Base-by-base conservation (phyloP, 2,797 vertebrate species). In the Mormyrops attenuatus region DNA sequence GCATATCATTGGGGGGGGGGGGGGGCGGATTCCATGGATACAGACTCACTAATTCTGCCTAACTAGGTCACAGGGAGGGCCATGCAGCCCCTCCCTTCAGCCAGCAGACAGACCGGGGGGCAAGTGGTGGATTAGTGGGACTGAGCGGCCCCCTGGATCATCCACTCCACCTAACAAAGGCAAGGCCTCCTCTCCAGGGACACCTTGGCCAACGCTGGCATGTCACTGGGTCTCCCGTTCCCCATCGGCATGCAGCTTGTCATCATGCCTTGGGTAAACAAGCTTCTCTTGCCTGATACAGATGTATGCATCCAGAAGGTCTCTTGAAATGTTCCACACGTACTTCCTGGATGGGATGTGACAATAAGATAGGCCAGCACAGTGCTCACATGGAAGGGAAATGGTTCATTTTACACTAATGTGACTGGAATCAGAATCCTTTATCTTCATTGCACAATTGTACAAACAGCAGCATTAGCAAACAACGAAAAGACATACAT, bases 41-140 rank as follows among this genome's bases (percentile, higher is more conserved):
- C 44, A 52, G 44, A 22, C 82, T 85, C 82, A 11, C 44, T 85
- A 52, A 85, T 85, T 85, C 44, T 85, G 44, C 49, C 3, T 52
- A 85, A 85, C 82, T 52, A 85, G 82, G 82, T 85, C 82, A 85
- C 47, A 52, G 82, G 17, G 82, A 85, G 82, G 49, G 47, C 82
- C 11, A 52, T 9, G 22, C 49, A 85, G 82, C 82, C 82, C 82
- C 82, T 50, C 80, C 82, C 20, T 22, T 49, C 82, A 85, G 38
- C 82, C 47, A 84, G 80, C 80, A 22, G 44, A 50, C 6, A 22
- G 82, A 49, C 47, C 6, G 3, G 38, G 73, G 38, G 17, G 73
- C 30, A 84, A 47, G 82, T 22, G 82, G 38, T 11, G 47, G 82
- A 49, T 49, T 49, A 52, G 20, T 44, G 38, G n/a, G 41, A n/a